These are phyloP conservation scores for Peromyscus melanophrys DNA, from an alignment of 2,797 vertebrate species.

Conservation along the genomic window DNA sequence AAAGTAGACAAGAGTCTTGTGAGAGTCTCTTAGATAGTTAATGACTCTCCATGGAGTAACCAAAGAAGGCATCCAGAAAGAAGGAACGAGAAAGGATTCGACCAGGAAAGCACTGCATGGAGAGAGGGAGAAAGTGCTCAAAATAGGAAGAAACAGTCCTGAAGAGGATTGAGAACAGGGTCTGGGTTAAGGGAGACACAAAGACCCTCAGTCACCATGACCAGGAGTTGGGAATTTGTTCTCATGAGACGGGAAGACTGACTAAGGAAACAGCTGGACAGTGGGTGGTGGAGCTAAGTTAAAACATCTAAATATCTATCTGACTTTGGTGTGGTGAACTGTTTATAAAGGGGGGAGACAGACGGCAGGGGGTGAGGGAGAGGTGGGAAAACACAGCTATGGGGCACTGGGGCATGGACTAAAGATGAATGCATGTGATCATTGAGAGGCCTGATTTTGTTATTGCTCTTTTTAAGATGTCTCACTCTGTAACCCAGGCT, in stretches of 20 bases:
- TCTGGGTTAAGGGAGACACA: background rate
- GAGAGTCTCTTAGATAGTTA: background rate
- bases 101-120: background rate
- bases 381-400: background rate
- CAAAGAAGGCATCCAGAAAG: background rate
- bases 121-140: background rate
- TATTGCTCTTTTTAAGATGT: background rate
- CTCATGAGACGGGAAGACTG: background rate
- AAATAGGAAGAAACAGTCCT: background rate
- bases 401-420: background rate
- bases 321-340: background rate
- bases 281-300: background rate
- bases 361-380: background rate
- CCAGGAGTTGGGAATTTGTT: background rate
- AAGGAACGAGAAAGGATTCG: background rate
- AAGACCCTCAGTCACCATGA: fast-evolving
- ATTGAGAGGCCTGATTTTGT: background rate
- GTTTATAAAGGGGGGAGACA: no score
- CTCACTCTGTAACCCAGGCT: background rate
- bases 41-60: background rate
- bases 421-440: background rate
- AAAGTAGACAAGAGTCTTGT: background rate
- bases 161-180: background rate
- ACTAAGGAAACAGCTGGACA: background rate
- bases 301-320: background rate